These are phyloP conservation scores for Drosophila vallismaia DNA, from an alignment of 2,888 invertebrate genomes.

Conservation along the genomic window DNA sequence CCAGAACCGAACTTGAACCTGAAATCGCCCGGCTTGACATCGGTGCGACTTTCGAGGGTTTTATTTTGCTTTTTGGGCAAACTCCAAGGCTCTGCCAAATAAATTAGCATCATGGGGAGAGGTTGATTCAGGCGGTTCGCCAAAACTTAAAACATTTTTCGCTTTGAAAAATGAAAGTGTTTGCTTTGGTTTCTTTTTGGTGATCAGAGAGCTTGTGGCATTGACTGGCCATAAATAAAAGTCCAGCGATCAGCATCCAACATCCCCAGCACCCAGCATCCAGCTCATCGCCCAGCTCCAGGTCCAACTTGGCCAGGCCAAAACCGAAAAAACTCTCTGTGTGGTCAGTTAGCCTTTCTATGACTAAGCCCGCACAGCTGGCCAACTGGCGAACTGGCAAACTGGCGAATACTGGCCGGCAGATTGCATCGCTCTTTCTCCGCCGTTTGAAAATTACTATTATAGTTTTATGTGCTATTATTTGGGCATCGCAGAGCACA, in stretches of 20 bases:
- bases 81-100: conserved; percentile 60
- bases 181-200: conserved; percentile 61
- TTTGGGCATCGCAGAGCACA: conserved; percentile 63
- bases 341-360: conserved; percentile 71
- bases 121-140: conserved; percentile 41
- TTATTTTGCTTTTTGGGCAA: conserved; percentile 1
- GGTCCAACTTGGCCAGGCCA: conserved; percentile 50
- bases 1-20: conserved; percentile 72
- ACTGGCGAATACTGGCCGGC: conserved; percentile 32
- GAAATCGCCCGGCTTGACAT: conserved; percentile 62
- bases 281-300: conserved; percentile 67
- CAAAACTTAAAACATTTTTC: conserved; percentile 69
- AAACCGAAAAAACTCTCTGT: conserved; percentile 49
- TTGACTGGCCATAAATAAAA: conserved; percentile 73
- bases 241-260: conserved; percentile 21
- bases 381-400: conserved; percentile 29
- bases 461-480: conserved; percentile 79
- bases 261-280: conserved; percentile 47
- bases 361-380: conserved; percentile 76
- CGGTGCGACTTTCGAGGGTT: conserved; percentile 37
- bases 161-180: conserved; percentile 73
- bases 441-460: conserved; percentile 77
- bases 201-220: conserved; percentile 65
- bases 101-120: conserved; percentile 79
- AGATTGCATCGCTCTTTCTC: conserved; percentile 75